Evolutionary conservation across 2,888 invertebrate species (phyloP).

Genomic region (Plebejus anna): DNA sequence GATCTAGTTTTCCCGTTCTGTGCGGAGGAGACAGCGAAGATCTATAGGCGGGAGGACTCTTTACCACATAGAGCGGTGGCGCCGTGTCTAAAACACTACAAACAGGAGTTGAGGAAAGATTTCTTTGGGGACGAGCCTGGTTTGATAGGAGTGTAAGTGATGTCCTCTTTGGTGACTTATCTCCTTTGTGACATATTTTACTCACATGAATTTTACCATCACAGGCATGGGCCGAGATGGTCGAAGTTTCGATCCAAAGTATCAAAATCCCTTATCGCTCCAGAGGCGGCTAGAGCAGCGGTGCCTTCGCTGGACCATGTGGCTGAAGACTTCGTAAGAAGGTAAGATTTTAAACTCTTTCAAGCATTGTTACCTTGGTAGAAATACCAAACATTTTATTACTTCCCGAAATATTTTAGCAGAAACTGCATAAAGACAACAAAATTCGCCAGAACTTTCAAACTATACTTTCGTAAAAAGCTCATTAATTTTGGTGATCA

Average conservation of each 20-base stretch:
- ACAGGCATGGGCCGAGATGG: conserved; percentile 93
- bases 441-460: background rate
- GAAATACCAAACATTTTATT: no score
- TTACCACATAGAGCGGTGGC: conserved; percentile 87
- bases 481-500: background rate
- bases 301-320: conserved; percentile 87
- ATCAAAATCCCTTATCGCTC: conserved; percentile 90
- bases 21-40: conserved; percentile 85
- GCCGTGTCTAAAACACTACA: conserved; percentile 86
- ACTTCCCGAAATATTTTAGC: no score
- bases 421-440: background rate
- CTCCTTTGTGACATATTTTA: background rate
- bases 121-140: conserved; percentile 87
- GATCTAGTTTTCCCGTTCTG: conserved; percentile 87
- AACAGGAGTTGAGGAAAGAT: conserved; percentile 82
- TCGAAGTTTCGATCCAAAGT: conserved; percentile 90
- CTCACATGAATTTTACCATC: conserved; percentile 13
- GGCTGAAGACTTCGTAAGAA: conserved; percentile 86
- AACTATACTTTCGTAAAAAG: background rate
- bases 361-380: no score
- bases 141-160: conserved; percentile 86
- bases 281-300: conserved; percentile 87
- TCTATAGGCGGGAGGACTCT: conserved; percentile 84
- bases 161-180: background rate
- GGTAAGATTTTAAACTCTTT: conserved; percentile 60